Evolutionary conservation across 2,888 invertebrate genomes (phyloP).

Genomic region (Patella ulyssiponensis): DNA sequence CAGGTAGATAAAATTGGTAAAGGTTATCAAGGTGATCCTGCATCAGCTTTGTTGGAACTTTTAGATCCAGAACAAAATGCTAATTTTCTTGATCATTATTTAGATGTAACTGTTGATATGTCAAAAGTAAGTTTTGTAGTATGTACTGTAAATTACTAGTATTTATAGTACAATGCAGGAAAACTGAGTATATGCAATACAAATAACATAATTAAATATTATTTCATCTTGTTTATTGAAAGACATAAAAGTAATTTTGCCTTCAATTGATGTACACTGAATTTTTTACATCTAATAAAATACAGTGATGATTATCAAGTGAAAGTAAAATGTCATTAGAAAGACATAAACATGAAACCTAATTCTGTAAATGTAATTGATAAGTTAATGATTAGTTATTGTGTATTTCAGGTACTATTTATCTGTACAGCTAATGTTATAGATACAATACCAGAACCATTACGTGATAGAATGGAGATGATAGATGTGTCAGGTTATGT

Average conservation of each 20-base stretch:
- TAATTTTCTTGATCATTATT: slow-evolving; percentile 97
- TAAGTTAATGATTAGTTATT: background rate
- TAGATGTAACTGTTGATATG: slow-evolving; percentile 97
- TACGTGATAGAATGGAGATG: slow-evolving; percentile 98
- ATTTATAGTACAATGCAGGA: background rate
- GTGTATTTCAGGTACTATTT: slow-evolving; percentile 83
- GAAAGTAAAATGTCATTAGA: slow-evolving; percentile 79
- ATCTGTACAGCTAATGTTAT: slow-evolving; percentile 98
- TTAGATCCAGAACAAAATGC: slow-evolving; percentile 99
- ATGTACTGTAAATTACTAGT: background rate
- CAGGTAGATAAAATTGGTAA: slow-evolving; percentile 78
- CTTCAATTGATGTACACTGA: too few species aligned
- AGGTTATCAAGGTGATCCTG: slow-evolving; percentile 95
- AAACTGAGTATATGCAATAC: background rate
- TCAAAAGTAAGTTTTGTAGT: slow-evolving; percentile 78
- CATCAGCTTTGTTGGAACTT: slow-evolving; percentile 95
- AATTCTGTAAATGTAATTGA: slow-evolving; percentile 86
- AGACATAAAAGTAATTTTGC: background rate
- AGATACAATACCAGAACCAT: slow-evolving; percentile 96
- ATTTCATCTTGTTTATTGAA: background rate
- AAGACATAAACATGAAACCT: slow-evolving; percentile 98
- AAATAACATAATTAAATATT: background rate
- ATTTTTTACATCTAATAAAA: too few species aligned
- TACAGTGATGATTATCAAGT: too few species aligned
- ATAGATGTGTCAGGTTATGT: slow-evolving; percentile 99